phyloP scores from a whole-genome alignment of 2,113 vertebrate species.

The Phylloscopus whistleri region DNA sequence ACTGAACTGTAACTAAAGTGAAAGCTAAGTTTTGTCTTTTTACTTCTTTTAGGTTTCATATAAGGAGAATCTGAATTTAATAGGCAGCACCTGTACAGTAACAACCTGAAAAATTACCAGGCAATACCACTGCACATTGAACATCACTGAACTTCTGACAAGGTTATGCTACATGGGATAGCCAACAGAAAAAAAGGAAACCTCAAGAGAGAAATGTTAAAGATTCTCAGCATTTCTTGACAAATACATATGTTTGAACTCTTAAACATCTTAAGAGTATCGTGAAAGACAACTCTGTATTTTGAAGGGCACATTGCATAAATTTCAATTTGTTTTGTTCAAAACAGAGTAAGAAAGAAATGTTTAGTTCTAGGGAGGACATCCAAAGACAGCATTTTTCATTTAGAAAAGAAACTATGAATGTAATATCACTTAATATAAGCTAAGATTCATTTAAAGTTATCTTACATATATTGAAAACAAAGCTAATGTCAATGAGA shows the following conservation, averaged over 20 bases:
- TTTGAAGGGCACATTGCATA: neutral
- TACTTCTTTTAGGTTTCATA: neutral
- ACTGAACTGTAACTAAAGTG: slow-evolving; percentile 12
- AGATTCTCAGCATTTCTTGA: neutral
- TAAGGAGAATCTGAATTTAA: neutral
- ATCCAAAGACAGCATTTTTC: neutral
- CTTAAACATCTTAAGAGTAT: neutral
- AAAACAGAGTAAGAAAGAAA: neutral
- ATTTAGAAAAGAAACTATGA: neutral
- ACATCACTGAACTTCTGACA: neutral
- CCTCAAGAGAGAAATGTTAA: neutral
- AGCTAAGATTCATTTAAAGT: neutral
- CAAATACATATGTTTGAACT: neutral
- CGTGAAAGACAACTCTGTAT: neutral
- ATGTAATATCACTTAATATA: neutral
- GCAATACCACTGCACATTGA: neutral
- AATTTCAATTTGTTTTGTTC: neutral
- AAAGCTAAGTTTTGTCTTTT: neutral
- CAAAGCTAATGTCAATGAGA: neutral
- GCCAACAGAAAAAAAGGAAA: neutral
- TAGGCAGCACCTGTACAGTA: neutral
- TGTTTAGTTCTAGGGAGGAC: neutral
- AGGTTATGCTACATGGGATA: neutral
- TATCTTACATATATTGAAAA: neutral
- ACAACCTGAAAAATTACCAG: neutral